Percentiles rank a stretch among this genome's conserved stretches.
Evolutionary conservation across 2,797 vertebrate species (phyloP).

Genomic region (Muscicapa striata): DNA sequence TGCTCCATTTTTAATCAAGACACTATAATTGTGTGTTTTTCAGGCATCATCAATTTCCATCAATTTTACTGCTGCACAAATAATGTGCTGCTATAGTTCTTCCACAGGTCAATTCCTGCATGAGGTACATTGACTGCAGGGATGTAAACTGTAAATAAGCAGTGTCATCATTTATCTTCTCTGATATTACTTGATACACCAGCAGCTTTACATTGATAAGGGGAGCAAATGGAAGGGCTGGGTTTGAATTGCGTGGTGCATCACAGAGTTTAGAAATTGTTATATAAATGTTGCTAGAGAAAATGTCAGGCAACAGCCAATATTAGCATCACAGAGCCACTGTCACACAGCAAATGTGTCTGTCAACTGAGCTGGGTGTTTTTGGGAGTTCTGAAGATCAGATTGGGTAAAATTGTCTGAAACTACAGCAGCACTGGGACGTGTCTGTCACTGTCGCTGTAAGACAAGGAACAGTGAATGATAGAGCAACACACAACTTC

Average conservation of each 20-base stretch:
- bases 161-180: constrained; percentile 35
- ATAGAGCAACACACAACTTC: too few relatives aligned
- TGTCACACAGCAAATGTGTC: background rate
- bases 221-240: constrained; percentile 1
- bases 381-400: background rate
- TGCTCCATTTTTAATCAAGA: constrained; percentile 73
- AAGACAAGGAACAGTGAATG: too few relatives aligned
- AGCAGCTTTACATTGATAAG: constrained; percentile 27
- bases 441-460: too few relatives aligned
- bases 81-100: constrained; percentile 42
- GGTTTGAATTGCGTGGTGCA: background rate
- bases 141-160: constrained; percentile 61
- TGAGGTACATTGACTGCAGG: background rate
- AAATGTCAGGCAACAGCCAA: constrained; percentile 40
- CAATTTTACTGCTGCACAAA: constrained; percentile 60
- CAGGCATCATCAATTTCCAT: constrained; percentile 70
- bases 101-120: constrained; percentile 64
- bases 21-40: constrained; percentile 69
- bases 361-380: background rate
- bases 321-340: constrained; percentile 9
- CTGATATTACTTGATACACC: constrained; percentile 39
- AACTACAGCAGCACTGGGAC: accelerated
- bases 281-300: constrained; percentile 12
- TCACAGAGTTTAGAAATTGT: constrained; percentile 26
- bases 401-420: background rate